phyloP scores from a whole-genome alignment of 2,113 vertebrate genomes.

The Ammospiza nelsoni region DNA sequence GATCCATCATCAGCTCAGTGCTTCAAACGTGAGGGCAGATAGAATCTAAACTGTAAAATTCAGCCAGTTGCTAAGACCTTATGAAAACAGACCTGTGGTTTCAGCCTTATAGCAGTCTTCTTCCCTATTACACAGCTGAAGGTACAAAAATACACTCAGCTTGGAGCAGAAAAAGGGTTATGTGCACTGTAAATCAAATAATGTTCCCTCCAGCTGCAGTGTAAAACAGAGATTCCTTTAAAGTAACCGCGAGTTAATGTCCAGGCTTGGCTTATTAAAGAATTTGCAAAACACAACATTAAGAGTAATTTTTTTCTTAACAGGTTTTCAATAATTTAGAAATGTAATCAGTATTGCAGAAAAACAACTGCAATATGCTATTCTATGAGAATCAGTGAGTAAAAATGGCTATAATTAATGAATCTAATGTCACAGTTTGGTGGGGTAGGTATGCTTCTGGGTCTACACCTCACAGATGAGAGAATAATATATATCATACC shows the following conservation, averaged over 20 bases:
- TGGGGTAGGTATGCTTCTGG: accelerated
- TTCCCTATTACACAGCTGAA: background rate
- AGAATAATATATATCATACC: background rate
- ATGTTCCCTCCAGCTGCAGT: background rate
- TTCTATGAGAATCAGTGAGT: background rate
- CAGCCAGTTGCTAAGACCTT: background rate
- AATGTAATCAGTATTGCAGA: background rate
- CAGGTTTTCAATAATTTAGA: background rate
- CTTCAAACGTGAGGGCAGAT: background rate
- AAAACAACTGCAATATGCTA: background rate
- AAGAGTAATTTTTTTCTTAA: background rate
- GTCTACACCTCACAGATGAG: accelerated
- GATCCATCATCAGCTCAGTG: background rate
- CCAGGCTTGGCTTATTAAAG: background rate
- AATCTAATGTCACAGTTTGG: background rate
- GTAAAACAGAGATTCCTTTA: background rate
- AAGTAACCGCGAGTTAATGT: background rate
- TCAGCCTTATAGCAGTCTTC: background rate
- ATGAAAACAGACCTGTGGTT: background rate
- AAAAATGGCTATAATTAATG: background rate
- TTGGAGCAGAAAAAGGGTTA: background rate
- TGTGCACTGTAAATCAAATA: background rate
- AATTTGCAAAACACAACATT: background rate
- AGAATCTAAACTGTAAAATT: background rate
- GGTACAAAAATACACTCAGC: background rate